Conservation (phyloP, 1,140 invertebrate genomes). For the Hypothenemus hampei region DNA sequence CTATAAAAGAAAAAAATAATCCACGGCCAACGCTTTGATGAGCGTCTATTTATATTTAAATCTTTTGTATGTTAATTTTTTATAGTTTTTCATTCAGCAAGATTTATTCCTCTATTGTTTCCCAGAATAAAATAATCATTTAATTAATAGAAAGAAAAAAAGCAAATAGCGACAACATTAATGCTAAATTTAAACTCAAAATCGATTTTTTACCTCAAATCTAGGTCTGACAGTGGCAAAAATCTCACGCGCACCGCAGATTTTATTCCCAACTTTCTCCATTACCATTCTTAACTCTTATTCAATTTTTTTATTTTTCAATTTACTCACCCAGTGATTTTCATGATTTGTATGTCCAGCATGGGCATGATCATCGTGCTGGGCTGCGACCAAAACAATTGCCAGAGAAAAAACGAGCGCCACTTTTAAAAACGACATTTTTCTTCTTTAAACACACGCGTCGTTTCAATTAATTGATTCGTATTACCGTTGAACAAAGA, state of each 20-base stretch:
- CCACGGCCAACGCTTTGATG: too few species aligned
- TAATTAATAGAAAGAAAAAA: not conserved
- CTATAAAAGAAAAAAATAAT: not conserved
- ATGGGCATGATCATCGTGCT: constrained; percentile 9
- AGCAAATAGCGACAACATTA: not conserved
- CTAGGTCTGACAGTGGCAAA: not conserved
- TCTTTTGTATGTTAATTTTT: too few species aligned
- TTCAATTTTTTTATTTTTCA: too few species aligned
- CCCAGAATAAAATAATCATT: not conserved
- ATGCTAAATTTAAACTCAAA: not conserved
- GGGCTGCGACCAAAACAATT: constrained; percentile 3
- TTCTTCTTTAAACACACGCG: too few species aligned
- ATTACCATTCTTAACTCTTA: not conserved
- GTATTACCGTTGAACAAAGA: not conserved
- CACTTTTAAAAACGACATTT: constrained; percentile 2
- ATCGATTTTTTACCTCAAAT: constrained; percentile 2
- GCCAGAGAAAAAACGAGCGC: constrained; percentile 6
- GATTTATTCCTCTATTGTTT: not conserved
- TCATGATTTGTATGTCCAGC: constrained; percentile 12
- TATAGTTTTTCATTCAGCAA: not conserved
- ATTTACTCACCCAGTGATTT: constrained; percentile 13
- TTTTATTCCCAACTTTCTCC: constrained; percentile 1
- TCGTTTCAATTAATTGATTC: not conserved
- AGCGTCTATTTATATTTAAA: too few species aligned
- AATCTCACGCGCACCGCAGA: not conserved